Percentiles rank a stretch among this genome's conserved stretches.
These are phyloP conservation scores for Dysmachus trigonus DNA, from an alignment of 2,888 invertebrate genomes.

Conservation along the genomic window DNA sequence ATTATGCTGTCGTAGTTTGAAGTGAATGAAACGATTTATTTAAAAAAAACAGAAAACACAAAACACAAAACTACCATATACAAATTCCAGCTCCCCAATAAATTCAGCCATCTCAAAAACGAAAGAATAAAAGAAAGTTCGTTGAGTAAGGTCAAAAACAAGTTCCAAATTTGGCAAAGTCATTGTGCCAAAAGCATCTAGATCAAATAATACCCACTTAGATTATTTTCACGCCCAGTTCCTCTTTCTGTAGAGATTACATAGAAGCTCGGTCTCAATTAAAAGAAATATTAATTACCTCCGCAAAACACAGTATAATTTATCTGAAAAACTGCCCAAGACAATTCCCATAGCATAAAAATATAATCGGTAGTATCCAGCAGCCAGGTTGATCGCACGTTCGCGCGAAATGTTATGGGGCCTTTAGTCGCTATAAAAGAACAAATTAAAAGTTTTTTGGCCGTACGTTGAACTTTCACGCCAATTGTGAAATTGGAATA, in stretches of 20 bases:
- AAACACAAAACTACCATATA: too few relatives aligned
- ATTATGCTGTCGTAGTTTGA: background rate
- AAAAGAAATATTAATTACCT: background rate
- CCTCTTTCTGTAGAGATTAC: background rate
- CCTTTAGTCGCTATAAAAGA: constrained; percentile 35
- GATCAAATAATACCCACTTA: background rate
- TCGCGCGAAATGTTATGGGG: constrained; percentile 13
- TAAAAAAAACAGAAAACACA: background rate
- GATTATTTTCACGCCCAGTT: background rate
- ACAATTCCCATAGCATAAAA: background rate
- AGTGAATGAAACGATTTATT: background rate
- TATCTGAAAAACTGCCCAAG: background rate
- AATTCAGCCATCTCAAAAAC: background rate
- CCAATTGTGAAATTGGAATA: constrained; percentile 47
- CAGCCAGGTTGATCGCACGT: background rate
- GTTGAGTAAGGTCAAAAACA: background rate
- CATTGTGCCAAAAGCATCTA: background rate
- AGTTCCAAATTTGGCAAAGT: background rate
- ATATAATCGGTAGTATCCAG: constrained; percentile 13
- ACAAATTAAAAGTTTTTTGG: constrained; percentile 46
- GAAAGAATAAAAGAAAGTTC: background rate
- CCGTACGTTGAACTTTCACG: constrained; percentile 48
- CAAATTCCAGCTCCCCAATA: background rate
- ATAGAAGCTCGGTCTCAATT: background rate
- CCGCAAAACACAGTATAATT: background rate